A percentile compares a stretch with the other conserved stretches of the same genome.
Evolutionary conservation across 2,113 vertebrate genomes (phyloP).

Genomic region (Aspiorhynchus laticeps): DNA sequence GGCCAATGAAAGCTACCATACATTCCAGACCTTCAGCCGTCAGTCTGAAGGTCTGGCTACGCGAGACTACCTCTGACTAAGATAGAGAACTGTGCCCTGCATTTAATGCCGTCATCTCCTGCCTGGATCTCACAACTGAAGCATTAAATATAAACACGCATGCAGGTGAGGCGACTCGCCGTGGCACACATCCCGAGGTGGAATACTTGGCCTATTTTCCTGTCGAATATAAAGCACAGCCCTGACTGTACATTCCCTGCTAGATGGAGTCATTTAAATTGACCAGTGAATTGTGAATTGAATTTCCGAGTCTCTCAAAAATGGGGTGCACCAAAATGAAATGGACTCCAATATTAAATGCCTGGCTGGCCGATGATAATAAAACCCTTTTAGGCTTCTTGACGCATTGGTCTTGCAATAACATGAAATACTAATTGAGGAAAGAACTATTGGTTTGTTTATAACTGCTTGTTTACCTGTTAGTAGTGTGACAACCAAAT

Average conservation of each 20-base stretch:
- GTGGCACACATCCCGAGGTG: not conserved
- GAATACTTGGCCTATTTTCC: not conserved
- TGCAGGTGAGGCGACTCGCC: constrained; percentile 8
- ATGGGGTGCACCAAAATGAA: not conserved
- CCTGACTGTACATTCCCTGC: constrained; percentile 8
- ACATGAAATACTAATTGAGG: not conserved
- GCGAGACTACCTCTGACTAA: constrained; percentile 15
- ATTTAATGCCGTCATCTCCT: constrained; percentile 13
- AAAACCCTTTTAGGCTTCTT: not conserved
- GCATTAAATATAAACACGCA: constrained; percentile 9
- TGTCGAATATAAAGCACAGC: constrained; percentile 8
- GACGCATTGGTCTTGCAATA: not conserved
- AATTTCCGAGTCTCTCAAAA: not conserved
- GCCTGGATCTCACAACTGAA: not conserved
- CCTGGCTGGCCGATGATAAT: constrained; percentile 21
- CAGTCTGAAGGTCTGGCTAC: no score
- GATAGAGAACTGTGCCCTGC: constrained; percentile 17
- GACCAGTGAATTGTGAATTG: constrained; percentile 17
- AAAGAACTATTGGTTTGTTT: not conserved
- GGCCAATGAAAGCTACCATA: no score
- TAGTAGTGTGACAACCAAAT: not conserved
- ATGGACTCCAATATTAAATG: constrained; percentile 25
- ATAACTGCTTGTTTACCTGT: not conserved
- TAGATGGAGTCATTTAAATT: constrained; percentile 16
- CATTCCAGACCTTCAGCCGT: no score